Conservation (phyloP, 2,888 invertebrate genomes). For the Pheosia tremula region DNA sequence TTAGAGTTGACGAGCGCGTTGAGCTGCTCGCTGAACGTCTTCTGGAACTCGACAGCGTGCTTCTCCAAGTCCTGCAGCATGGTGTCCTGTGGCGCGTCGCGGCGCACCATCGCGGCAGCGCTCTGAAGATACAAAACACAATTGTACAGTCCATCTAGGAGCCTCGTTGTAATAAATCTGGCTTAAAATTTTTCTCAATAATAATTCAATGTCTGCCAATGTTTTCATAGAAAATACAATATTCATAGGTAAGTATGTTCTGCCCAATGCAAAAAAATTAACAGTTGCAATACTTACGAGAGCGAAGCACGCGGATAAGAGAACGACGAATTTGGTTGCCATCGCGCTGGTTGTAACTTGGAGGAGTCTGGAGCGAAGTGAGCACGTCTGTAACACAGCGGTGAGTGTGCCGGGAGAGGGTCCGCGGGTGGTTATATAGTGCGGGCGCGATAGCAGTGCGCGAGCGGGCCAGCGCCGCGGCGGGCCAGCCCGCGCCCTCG, state of each 20-base stretch:
- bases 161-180: too few relatives aligned
- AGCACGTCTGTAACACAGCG: constrained; percentile 44
- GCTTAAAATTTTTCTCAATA: too few relatives aligned
- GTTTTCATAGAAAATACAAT: neutral
- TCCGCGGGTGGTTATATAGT: constrained; percentile 31
- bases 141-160: neutral
- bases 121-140: constrained; percentile 41
- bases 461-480: too few relatives aligned
- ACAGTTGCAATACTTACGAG: constrained; percentile 57
- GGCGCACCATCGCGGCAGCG: constrained; percentile 58
- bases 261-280: constrained; percentile 3
- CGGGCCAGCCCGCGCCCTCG: constrained; percentile 9
- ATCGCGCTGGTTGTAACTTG: constrained; percentile 40
- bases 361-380: constrained; percentile 20
- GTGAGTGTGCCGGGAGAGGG: constrained; percentile 46
- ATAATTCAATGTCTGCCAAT: too few relatives aligned
- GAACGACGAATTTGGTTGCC: constrained; percentile 60
- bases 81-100: constrained; percentile 51
- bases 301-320: constrained; percentile 63
- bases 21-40: constrained; percentile 61
- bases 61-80: constrained; percentile 62
- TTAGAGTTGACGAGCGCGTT: constrained; percentile 61
- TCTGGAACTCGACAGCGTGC: constrained; percentile 64
- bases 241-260: neutral
- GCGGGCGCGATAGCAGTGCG: constrained; percentile 28